Evolutionary conservation across 1,140 invertebrate genomes (phyloP).

Genomic region (Branchinecta lindahli): DNA sequence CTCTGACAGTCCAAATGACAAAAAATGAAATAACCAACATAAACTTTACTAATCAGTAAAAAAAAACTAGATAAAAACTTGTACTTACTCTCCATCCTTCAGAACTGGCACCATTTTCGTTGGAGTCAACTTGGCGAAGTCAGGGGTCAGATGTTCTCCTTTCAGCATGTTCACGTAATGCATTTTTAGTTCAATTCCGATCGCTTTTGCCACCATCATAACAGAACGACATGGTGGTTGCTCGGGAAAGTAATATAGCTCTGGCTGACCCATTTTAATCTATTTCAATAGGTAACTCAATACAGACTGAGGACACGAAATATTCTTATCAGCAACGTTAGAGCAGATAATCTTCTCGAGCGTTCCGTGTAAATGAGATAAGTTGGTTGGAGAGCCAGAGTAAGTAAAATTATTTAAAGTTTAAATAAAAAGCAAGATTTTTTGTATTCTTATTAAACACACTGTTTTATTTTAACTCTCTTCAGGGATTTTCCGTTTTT

Average conservation of each 20-base stretch:
- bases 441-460: no score
- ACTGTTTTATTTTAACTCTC: no score
- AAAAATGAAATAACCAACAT: no score
- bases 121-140: constrained; percentile 1
- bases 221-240: constrained; percentile 48
- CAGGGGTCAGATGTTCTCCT: constrained; percentile 9
- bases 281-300: constrained; percentile 14
- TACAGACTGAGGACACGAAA: constrained; percentile 21
- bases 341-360: constrained; percentile 6
- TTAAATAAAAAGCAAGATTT: no score
- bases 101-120: constrained; percentile 11
- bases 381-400: no score
- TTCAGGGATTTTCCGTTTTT: no score
- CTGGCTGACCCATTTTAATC: not conserved
- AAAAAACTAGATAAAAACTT: no score
- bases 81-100: not conserved
- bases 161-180: constrained; percentile 32
- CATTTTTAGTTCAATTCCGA: constrained; percentile 52
- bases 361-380: not conserved
- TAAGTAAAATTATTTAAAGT: no score
- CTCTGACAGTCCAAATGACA: no score
- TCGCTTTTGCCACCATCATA: constrained; percentile 43
- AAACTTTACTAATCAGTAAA: no score
- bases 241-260: constrained; percentile 47
- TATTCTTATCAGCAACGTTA: not conserved